These are phyloP conservation scores for Drosophila trapezifrons DNA, from an alignment of 1,140 invertebrate genomes.

Conservation along the genomic window DNA sequence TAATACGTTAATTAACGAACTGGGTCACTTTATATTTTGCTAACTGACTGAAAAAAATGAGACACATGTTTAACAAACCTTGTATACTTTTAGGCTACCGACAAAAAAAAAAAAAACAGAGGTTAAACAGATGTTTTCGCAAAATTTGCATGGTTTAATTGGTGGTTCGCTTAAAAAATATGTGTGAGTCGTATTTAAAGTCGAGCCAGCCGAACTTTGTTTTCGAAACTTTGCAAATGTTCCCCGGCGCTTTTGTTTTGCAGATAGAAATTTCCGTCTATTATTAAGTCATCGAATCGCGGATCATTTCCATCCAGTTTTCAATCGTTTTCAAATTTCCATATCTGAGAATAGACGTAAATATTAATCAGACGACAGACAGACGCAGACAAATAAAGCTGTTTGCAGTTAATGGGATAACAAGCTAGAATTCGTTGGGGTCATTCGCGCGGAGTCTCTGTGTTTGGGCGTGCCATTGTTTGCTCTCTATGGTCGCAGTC, in stretches of 20 bases:
- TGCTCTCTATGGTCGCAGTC: constrained; percentile 36
- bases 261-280: constrained; percentile 44
- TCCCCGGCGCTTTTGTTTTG: constrained; percentile 18
- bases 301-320: constrained; percentile 62
- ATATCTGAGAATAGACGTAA: constrained; percentile 67
- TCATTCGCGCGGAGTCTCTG: constrained; percentile 18
- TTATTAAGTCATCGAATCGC: constrained; percentile 45
- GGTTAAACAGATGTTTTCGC: constrained; percentile 10
- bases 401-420: constrained; percentile 42
- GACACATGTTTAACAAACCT: constrained; percentile 7
- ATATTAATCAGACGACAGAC: constrained; percentile 63
- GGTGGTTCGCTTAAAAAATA: constrained; percentile 27
- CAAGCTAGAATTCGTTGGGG: constrained; percentile 40
- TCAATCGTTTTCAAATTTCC: constrained; percentile 57
- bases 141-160: constrained; percentile 32
- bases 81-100: constrained; percentile 39
- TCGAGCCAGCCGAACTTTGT: constrained; percentile 55
- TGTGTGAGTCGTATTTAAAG: constrained; percentile 31
- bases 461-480: constrained; percentile 43
- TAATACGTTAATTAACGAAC: constrained; percentile 14
- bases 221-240: constrained; percentile 53
- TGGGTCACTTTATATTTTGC: constrained; percentile 6
- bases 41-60: constrained; percentile 1
- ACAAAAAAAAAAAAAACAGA: not conserved
- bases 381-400: constrained; percentile 38